Evolutionary conservation across 2,113 vertebrate genomes (phyloP), one percentile per base, ranked within the genome.

Genomic region (Meles meles): DNA sequence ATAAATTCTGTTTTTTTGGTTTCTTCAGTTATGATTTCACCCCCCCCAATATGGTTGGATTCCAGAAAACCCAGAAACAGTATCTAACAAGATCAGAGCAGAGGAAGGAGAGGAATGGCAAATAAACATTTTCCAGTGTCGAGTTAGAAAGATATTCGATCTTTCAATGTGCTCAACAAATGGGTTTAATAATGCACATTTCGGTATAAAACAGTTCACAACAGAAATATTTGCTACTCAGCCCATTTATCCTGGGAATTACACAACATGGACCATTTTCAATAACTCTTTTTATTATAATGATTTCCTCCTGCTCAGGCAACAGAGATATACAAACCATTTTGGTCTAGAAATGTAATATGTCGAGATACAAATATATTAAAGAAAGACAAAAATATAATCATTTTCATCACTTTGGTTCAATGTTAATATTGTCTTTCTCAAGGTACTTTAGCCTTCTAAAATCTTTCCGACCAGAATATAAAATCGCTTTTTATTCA

Each of bases 141-240:
- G 9, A 76, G 96, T 91, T 85, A 96, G 80, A 80, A 94, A 97
- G 97, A 97, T 90, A 98, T 85, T 97, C 21, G 27, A 92, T 98
- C 86, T 98, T 97, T 92, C 96, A 98, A 87, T 97, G 93, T 97
- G 95, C 96, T 97, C 97, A 97, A 93, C 98, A 98, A 98, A 98
- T 97, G 97, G 93, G 96, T 97, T 98, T 97, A 97, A 98, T 97
- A 98, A 97, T 97, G 92, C 93, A 98, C 92, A 96, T 95, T 98
- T 97, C 13, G 0, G 95, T 92, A 93, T 98, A 97, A 97, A 97
- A 97, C 93, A 96, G 93, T 97, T 97, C 97, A 97, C 96, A 97
- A 97, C 97, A 97, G 97, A 98, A 97, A 97, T 97, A 98, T 97
- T 97, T 97, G 95, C 95, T 97, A 94, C 94, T 96, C 96, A 92